These are phyloP conservation scores for Carassius carassius DNA, from an alignment of 2,113 vertebrate genomes.

Conservation along the genomic window DNA sequence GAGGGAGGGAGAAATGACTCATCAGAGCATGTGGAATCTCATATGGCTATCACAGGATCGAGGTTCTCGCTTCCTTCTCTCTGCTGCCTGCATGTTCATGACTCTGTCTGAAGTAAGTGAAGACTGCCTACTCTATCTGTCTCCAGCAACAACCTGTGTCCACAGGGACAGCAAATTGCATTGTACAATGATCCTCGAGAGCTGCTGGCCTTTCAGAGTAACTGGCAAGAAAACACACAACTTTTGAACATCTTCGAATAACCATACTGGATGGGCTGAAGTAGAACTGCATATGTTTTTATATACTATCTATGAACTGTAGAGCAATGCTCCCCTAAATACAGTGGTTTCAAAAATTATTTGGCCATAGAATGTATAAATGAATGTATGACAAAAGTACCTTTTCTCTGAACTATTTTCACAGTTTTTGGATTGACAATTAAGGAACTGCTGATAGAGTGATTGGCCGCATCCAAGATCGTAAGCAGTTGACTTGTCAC, in stretches of 20 bases:
- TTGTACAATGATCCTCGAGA: not conserved
- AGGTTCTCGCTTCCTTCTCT: conserved; percentile 59
- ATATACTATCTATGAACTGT: not conserved
- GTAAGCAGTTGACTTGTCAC: not conserved
- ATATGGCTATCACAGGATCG: conserved; percentile 86
- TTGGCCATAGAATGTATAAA: not conserved
- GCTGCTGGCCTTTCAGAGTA: not conserved
- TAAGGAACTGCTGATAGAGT: not conserved
- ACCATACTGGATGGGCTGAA: not conserved
- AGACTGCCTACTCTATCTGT: conserved; percentile 29
- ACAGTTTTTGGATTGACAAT: not conserved
- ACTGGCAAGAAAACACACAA: not conserved
- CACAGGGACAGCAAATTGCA: conserved; percentile 4
- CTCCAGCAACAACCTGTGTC: not conserved
- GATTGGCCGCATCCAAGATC: not conserved
- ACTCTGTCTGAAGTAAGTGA: conserved; percentile 46
- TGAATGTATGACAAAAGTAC: too few species aligned
- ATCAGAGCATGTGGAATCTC: conserved; percentile 87
- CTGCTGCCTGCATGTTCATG: conserved; percentile 44
- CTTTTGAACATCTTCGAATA: not conserved
- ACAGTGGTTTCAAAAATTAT: not conserved
- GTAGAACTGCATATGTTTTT: not conserved
- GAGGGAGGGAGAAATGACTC: conserved; percentile 81
- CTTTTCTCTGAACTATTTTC: not conserved
- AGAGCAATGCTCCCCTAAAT: not conserved